Conservation (phyloP, 2,888 invertebrate species). For the Alloscopus bannaensis region DNA sequence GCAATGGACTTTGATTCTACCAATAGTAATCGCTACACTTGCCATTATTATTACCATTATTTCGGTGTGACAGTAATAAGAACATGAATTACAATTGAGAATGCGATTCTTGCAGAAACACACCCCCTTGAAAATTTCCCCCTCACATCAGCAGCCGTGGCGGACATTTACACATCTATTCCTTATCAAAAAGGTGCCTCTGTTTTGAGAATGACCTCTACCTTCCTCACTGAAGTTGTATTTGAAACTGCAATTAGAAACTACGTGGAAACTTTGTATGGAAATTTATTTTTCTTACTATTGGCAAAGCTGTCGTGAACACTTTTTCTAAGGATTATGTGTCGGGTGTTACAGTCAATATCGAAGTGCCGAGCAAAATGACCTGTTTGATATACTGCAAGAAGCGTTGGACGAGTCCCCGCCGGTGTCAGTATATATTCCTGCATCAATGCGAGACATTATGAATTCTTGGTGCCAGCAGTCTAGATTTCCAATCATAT, state of each 20-base stretch:
- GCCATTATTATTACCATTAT: too few species aligned
- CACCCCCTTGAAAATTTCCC: slow-evolving; percentile 66
- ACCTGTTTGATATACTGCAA: slow-evolving; percentile 63
- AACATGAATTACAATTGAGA: too few species aligned
- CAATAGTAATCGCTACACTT: slow-evolving; percentile 31
- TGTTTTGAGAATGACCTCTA: slow-evolving; percentile 63
- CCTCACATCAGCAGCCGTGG: slow-evolving; percentile 57
- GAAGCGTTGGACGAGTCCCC: slow-evolving; percentile 38
- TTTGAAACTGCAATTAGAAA: slow-evolving; percentile 57
- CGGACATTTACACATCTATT: slow-evolving; percentile 64
- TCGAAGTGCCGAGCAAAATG: slow-evolving; percentile 60
- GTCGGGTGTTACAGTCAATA: slow-evolving; percentile 67
- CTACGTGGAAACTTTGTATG: slow-evolving; percentile 60
- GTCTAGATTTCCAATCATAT: slow-evolving; percentile 74
- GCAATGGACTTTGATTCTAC: slow-evolving; percentile 62
- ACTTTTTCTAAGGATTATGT: background rate
- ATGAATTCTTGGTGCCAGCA: slow-evolving; percentile 77
- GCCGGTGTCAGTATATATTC: slow-evolving; percentile 34
- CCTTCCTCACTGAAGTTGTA: slow-evolving; percentile 60
- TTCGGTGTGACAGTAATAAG: too few species aligned
- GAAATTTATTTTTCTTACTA: too few species aligned
- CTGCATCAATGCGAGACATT: slow-evolving; percentile 73
- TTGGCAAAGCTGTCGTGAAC: too few species aligned
- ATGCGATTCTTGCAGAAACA: slow-evolving; percentile 28
- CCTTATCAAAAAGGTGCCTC: slow-evolving; percentile 69